Conservation (phyloP, 2,888 invertebrate genomes). For the Meloe dianella region DNA sequence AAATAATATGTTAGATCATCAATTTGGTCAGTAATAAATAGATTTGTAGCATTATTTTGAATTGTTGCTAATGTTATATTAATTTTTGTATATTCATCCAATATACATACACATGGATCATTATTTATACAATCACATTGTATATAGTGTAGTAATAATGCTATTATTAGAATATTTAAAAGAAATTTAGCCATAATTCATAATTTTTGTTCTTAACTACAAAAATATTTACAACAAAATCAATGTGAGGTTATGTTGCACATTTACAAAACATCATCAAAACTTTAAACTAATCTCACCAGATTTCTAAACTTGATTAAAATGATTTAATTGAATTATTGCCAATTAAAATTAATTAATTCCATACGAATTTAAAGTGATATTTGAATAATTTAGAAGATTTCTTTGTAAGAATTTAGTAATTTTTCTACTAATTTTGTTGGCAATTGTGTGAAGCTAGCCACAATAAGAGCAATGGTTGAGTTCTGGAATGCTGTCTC, state of each 20-base stretch:
- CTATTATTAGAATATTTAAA: constrained; percentile 2
- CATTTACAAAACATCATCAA: not conserved
- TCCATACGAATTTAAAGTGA: too few species aligned
- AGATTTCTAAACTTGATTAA: not conserved
- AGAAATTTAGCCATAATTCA: constrained; percentile 33
- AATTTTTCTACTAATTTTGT: too few species aligned
- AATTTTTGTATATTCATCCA: constrained; percentile 50
- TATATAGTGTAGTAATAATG: constrained; percentile 11
- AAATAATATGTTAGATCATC: constrained; percentile 49
- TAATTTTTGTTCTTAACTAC: constrained; percentile 10
- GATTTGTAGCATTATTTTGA: constrained; percentile 29
- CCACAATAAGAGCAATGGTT: too few species aligned
- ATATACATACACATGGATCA: constrained; percentile 50
- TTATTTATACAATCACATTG: constrained; percentile 39
- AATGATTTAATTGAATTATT: not conserved
- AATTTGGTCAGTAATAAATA: constrained; percentile 36
- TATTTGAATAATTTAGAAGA: too few species aligned
- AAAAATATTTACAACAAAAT: not conserved
- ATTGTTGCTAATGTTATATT: constrained; percentile 39
- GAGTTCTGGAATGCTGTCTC: too few species aligned
- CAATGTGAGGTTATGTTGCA: not conserved
- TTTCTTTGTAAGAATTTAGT: too few species aligned
- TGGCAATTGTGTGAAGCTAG: too few species aligned
- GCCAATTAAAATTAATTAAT: too few species aligned
- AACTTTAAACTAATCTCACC: not conserved